These are phyloP conservation scores for Columbina picui DNA, from an alignment of 2,113 vertebrate species.

Conservation along the genomic window DNA sequence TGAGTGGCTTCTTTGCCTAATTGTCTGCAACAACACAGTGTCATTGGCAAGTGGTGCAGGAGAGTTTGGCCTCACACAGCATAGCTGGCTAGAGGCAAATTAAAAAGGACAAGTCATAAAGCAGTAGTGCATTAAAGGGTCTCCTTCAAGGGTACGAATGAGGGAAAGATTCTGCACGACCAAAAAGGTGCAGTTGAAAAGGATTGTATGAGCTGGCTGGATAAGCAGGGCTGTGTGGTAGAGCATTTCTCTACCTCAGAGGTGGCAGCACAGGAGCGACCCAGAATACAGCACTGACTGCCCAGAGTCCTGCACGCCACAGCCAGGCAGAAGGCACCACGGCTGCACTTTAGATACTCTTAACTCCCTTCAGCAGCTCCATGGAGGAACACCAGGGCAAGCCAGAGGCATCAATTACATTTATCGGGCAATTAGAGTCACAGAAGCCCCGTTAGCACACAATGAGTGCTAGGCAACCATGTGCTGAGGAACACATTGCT, in stretches of 20 bases:
- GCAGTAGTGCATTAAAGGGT: neutral
- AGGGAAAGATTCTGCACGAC: neutral
- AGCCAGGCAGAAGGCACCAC: neutral
- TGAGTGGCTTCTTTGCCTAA: neutral
- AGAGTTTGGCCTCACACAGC: neutral
- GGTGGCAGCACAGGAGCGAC: rapidly evolving
- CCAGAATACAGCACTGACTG: neutral
- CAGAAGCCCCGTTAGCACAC: neutral
- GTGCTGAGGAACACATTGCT: neutral
- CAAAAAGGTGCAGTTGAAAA: neutral
- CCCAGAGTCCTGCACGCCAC: neutral
- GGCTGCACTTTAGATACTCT: neutral
- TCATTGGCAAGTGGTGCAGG: neutral
- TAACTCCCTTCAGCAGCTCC: neutral
- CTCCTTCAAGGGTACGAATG: neutral
- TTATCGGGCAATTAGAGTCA: slow-evolving; percentile 38
- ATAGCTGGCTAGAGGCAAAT: neutral
- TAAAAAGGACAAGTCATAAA: neutral
- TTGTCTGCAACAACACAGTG: neutral
- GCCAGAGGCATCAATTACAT: slow-evolving; percentile 16
- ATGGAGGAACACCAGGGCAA: neutral
- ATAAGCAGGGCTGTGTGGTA: neutral
- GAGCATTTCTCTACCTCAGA: neutral
- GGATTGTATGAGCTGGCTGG: neutral
- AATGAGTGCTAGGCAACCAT: neutral